Percentiles rank a stretch among this genome's conserved stretches.
Evolutionary conservation across 2,797 vertebrate species (phyloP).

Genomic region (Etheostoma nigrum): DNA sequence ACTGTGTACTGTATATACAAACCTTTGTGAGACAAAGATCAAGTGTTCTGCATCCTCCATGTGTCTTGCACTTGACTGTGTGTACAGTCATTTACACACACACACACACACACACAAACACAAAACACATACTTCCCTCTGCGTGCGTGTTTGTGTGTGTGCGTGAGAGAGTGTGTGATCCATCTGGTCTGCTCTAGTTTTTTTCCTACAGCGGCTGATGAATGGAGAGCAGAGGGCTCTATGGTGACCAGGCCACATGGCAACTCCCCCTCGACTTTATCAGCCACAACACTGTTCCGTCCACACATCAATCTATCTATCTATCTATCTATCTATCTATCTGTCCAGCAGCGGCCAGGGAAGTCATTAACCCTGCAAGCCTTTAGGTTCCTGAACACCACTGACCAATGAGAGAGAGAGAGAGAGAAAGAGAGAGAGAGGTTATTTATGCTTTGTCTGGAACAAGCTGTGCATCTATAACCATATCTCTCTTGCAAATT

Average conservation of each 20-base stretch:
- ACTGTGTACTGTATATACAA: conserved; percentile 12
- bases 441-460: conserved; percentile 11
- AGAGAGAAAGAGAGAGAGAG: conserved; percentile 3
- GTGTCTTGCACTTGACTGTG: conserved; percentile 15
- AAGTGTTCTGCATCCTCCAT: conserved; percentile 21
- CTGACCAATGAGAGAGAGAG: conserved; percentile 20
- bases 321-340: conserved; percentile 50
- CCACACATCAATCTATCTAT: conserved; percentile 49
- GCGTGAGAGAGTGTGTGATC: conserved; percentile 1
- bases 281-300: conserved; percentile 44
- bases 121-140: neutral
- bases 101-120: neutral
- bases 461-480: neutral
- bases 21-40: conserved; percentile 25
- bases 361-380: conserved; percentile 66
- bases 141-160: neutral
- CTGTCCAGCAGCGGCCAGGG: conserved; percentile 47
- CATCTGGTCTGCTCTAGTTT: conserved; percentile 44
- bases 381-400: conserved; percentile 33
- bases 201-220: conserved; percentile 45
- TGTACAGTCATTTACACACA: conserved; percentile 15
- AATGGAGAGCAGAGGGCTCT: conserved; percentile 57
- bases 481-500: neutral
- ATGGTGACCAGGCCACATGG: conserved; percentile 51
- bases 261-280: conserved; percentile 57